Evolutionary conservation across 2,113 vertebrate species (phyloP).

Genomic region (Melospiza melodia): DNA sequence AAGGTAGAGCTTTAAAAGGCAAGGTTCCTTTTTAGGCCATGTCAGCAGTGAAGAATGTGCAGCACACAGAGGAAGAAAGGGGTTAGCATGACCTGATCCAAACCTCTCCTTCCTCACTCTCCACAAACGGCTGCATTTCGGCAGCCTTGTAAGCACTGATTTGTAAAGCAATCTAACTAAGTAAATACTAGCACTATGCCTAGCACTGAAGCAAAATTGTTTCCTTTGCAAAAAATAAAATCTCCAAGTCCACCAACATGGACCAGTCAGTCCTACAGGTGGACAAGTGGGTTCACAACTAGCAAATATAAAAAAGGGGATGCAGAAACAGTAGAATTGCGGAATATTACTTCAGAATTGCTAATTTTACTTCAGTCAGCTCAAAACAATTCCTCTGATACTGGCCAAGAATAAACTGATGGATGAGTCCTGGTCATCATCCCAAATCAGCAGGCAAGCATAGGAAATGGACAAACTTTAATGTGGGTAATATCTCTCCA

Average conservation of each 20-base stretch:
- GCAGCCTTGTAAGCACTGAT: not conserved
- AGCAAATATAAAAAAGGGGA: not conserved
- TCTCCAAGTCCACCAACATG: not conserved
- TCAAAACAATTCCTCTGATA: not conserved
- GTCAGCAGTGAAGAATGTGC: slow-evolving; percentile 23
- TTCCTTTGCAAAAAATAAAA: not conserved
- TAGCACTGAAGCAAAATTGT: not conserved
- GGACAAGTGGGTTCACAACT: not conserved
- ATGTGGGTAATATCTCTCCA: not conserved
- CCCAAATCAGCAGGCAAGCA: not conserved
- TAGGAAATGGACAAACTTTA: not conserved
- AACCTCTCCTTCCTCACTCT: slow-evolving; percentile 22
- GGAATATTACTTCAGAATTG: not conserved
- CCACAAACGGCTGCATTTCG: not conserved
- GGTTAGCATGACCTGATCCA: slow-evolving; percentile 56
- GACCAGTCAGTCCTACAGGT: not conserved
- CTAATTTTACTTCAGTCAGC: not conserved
- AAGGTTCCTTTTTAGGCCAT: slow-evolving; percentile 47
- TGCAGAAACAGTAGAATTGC: not conserved
- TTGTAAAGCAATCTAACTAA: not conserved
- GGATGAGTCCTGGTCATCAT: not conserved
- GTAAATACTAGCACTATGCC: not conserved
- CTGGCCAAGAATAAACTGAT: not conserved
- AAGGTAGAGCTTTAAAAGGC: slow-evolving; percentile 27
- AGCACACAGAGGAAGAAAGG: slow-evolving; percentile 9